phyloP scores from a whole-genome alignment of 2,797 vertebrate genomes.

The Poeciliopsis presidionis region DNA sequence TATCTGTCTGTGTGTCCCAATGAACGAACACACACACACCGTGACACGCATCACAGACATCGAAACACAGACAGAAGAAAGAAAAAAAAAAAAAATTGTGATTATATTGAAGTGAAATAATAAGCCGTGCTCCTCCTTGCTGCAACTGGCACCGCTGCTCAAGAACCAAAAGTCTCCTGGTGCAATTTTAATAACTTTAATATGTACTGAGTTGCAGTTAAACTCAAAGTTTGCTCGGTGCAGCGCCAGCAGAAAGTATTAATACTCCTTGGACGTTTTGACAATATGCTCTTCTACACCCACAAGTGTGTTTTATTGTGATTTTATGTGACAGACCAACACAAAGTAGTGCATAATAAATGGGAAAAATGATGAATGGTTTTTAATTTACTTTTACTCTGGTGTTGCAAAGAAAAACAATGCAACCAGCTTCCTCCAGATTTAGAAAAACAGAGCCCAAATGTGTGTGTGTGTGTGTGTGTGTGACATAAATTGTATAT shows the following conservation, averaged over 20 bases:
- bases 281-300: background rate
- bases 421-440: background rate
- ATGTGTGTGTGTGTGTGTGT: background rate
- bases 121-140: constrained; percentile 69
- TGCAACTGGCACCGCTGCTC: constrained; percentile 54
- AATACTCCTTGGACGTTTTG: background rate
- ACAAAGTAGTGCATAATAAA: background rate
- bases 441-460: background rate
- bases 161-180: constrained; percentile 27
- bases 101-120: constrained; percentile 58
- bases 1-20: constrained; percentile 79
- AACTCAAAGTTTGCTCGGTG: background rate
- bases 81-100: constrained; percentile 52
- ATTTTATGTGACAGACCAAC: background rate
- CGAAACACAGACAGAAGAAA: constrained; percentile 50
- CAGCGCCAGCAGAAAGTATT: background rate
- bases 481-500: background rate
- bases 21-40: constrained; percentile 33
- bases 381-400: background rate
- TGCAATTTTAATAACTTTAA: background rate
- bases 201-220: background rate
- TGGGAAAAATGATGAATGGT: background rate
- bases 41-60: constrained; percentile 49
- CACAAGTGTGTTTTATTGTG: background rate
- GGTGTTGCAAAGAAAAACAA: background rate